Evolutionary conservation across 2,113 vertebrate genomes (phyloP).

Genomic region (Reinhardtius hippoglossoides): DNA sequence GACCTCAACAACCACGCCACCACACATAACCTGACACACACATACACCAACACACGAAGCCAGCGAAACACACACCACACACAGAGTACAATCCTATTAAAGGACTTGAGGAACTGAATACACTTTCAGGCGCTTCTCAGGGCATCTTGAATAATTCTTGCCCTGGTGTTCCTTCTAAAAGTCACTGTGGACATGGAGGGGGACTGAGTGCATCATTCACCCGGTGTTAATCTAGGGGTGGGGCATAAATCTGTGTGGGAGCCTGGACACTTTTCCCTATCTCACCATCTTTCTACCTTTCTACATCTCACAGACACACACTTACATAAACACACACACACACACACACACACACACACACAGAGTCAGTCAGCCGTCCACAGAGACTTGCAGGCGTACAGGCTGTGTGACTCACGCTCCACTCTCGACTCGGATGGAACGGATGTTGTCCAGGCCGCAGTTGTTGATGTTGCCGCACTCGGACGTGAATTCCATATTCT

Average conservation of each 20-base stretch:
- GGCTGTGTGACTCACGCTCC: slow-evolving; percentile 78
- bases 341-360: slow-evolving; percentile 25
- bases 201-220: too few species aligned
- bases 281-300: slow-evolving; percentile 6
- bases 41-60: too few species aligned
- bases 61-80: too few species aligned
- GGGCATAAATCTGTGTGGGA: too few species aligned
- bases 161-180: not conserved
- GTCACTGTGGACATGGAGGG: too few species aligned
- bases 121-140: not conserved
- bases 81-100: not conserved
- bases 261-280: slow-evolving; percentile 11
- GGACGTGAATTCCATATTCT: slow-evolving; percentile 71
- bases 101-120: not conserved
- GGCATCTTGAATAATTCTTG: not conserved
- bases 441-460: slow-evolving; percentile 79
- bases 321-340: not conserved
- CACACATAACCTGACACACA: too few species aligned
- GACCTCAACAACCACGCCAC: too few species aligned
- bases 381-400: slow-evolving; percentile 65
- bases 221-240: too few species aligned
- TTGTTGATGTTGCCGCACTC: slow-evolving; percentile 78
- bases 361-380: slow-evolving; percentile 51
- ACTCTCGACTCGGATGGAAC: slow-evolving; percentile 78
- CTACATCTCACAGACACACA: slow-evolving; percentile 5